Conservation (phyloP, 2,113 vertebrate species). For the Athene noctua region DNA sequence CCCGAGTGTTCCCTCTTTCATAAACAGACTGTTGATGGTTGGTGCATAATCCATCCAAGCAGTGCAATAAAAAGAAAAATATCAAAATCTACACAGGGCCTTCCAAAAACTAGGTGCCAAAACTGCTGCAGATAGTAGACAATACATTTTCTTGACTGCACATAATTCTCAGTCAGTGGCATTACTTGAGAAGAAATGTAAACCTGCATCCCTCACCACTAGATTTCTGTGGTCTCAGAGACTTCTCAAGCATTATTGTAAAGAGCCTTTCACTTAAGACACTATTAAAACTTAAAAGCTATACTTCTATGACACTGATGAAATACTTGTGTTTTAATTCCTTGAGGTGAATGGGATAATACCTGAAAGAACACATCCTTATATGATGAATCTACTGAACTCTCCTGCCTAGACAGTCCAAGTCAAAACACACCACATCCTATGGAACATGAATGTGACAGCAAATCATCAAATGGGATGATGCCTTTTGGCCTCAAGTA, state of each 20-base stretch:
- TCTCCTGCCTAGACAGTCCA: neutral
- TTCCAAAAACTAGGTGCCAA: neutral
- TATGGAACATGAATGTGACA: neutral
- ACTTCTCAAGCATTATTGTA: neutral
- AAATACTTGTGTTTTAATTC: neutral
- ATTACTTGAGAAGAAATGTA: neutral
- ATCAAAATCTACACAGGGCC: conserved; percentile 13
- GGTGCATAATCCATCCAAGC: conserved; percentile 56
- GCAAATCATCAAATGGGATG: neutral
- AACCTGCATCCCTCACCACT: neutral
- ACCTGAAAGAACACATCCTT: neutral
- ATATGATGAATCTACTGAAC: neutral
- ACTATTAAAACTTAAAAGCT: neutral
- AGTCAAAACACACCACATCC: neutral
- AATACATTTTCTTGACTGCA: neutral
- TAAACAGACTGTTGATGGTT: conserved; percentile 63
- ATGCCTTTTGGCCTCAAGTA: neutral
- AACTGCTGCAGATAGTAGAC: neutral
- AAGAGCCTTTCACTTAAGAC: neutral
- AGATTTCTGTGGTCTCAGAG: neutral
- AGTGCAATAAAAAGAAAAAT: conserved; percentile 56
- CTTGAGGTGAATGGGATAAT: neutral
- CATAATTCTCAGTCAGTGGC: neutral
- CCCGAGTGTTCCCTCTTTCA: conserved; percentile 48
- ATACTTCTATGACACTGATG: neutral